Base-by-base conservation (phyloP, 2,888 invertebrate genomes). In the Nomada hirtipes region DNA sequence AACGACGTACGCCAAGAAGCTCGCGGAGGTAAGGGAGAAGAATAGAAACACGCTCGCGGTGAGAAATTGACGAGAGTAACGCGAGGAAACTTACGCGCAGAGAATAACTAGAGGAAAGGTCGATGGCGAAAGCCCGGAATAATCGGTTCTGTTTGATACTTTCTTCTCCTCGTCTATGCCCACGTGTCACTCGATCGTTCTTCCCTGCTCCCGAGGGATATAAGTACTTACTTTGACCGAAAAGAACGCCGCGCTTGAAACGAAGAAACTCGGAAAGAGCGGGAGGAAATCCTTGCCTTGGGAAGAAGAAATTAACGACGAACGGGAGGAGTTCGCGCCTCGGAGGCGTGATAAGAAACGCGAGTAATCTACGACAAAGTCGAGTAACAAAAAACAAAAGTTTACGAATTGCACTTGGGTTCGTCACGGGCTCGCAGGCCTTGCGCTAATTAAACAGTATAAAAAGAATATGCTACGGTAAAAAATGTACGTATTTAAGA, bases 381-480 rank as follows among this genome's bases (percentile, higher is more conserved):
- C n/a, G 20, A 71, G 63, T 77, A 75, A 82, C 71, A 60, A 78
- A 53, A 64, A 61, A 73, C 75, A 53, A 80, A 76, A 60, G 76
- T 72, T 61, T 70, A 76, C 69, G 74, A 82, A 83, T 83, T 82
- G 82, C 83, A 82, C 75, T 75, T 83, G 83, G 71, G 57, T 78
- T 59, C 70, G 61, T 77, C 42, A 15, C 57, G 47, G 73, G 47
- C 26, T 42, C 50, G 13, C 29, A 29, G 47, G 64, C 65, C 76
- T 53, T 42, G 65, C 42, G 64, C 42, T 76, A 69, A 69, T 76
- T 67, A 63, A 69, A 77, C 42, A 18, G 55, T 57, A 50, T 42
- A 50, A 67, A 68, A 55, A 60, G 20, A 50, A 53, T 26, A 7
- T 13, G 72, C 20, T 50, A 63, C 44, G 42, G 57, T 53, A 20